phyloP scores from a whole-genome alignment of 2,888 invertebrate species.

The Drosophila neonasuta region DNA sequence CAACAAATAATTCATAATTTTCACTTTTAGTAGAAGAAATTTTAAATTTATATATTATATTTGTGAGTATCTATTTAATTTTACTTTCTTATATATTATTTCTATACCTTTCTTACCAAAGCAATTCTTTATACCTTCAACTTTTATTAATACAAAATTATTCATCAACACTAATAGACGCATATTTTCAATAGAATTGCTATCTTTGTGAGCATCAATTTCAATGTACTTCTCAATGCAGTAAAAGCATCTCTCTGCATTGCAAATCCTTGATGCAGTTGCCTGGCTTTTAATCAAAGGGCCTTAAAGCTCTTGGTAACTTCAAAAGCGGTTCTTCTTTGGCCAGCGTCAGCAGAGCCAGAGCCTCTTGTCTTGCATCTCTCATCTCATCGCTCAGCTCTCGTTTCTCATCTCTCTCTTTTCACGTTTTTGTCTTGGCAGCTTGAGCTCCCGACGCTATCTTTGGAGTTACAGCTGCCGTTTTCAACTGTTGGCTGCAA shows the following conservation, averaged over 20 bases:
- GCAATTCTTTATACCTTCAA: too few relatives aligned
- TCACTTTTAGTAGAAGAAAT: too few relatives aligned
- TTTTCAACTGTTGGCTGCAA: slow-evolving; percentile 54
- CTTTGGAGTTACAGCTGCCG: slow-evolving; percentile 41
- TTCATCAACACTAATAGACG: not conserved
- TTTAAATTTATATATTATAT: too few relatives aligned
- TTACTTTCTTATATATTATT: too few relatives aligned
- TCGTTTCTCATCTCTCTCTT: not conserved
- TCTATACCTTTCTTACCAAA: too few relatives aligned
- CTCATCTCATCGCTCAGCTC: slow-evolving; percentile 20
- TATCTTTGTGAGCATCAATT: not conserved
- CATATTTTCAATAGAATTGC: too few relatives aligned
- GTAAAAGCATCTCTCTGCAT: not conserved
- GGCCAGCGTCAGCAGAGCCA: not conserved
- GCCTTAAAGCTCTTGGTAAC: slow-evolving; percentile 38
- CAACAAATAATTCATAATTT: too few relatives aligned
- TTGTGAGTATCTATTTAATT: too few relatives aligned
- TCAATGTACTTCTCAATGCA: not conserved
- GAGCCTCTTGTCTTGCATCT: slow-evolving; percentile 4
- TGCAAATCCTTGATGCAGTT: slow-evolving; percentile 12
- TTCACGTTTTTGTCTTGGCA: slow-evolving; percentile 18
- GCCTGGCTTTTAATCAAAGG: slow-evolving; percentile 37
- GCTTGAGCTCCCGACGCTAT: slow-evolving; percentile 32
- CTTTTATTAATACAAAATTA: not conserved
- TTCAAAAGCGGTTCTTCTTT: slow-evolving; percentile 37